Base-by-base conservation (phyloP, 2,113 vertebrate genomes). In the Platichthys stellatus region DNA sequence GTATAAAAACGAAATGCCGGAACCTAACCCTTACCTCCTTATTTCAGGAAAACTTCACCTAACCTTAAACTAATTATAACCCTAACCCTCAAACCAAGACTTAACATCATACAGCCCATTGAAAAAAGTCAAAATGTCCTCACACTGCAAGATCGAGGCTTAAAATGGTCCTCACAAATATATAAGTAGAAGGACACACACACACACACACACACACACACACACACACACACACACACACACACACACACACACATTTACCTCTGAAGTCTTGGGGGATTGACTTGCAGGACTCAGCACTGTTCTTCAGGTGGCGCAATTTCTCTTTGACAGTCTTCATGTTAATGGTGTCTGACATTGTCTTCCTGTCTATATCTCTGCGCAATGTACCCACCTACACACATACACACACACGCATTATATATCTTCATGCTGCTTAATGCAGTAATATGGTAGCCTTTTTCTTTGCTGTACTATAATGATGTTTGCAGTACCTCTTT, bases 281-380 rank as follows among this genome's bases (percentile, higher is more conserved):
- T 21, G 90, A 84, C 57, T 72, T 89, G 73, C 93, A 93, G 61
- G 85, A 93, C 84, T 94, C 87, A 0, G 78, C 86, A 0, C 61
- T 78, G 74, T 95, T 95, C 83, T 87, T 93, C 56, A 95, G 78
- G 45, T 69, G 43, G 28, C 91, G 90, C 7, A 95, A 69, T 59
- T 78, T 90, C 49, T 92, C 90, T 76, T 69, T 94, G 21, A 93
- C 69, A 0, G 83, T 62, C 74, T 91, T 91, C 56, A 94, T 80
- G 81, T 95, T 95, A 12, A 91, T 57, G 20, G 66, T 51, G 68
- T 94, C 75, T 3, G 83, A 65, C 15, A 15, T 80, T 35, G 92
- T 72, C 79, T 93, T 85, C 58, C 4, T 83, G 2, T 63, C 49
- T 1, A 94, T 82, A 5, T 82, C 72, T 14, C 1, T 1, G 23